Percentiles rank a stretch among this genome's conserved stretches.
These are phyloP conservation scores for Drosophila putrida DNA, from an alignment of 2,888 invertebrate species.

Conservation along the genomic window DNA sequence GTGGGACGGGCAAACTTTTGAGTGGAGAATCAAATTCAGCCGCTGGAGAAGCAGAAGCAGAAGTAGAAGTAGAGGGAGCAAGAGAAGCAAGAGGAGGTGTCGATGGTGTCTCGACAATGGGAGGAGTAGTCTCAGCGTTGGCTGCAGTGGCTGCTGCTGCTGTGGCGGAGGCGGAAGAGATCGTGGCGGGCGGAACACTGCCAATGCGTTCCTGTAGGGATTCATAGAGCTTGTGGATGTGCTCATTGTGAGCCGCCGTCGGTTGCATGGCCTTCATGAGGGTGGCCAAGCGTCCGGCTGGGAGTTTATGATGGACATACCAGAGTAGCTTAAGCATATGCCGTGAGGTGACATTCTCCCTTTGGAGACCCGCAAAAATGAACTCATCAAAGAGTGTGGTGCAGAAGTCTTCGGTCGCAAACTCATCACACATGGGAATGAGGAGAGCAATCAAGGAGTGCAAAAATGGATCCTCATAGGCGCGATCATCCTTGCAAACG, in stretches of 20 bases:
- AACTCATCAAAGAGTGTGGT: conserved; percentile 98
- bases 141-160: too few species aligned
- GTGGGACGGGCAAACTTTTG: conserved; percentile 94
- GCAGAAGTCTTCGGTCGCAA: conserved; percentile 96
- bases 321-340: conserved; percentile 96
- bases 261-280: conserved; percentile 86
- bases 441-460: conserved; percentile 93
- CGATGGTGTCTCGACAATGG: neutral
- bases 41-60: conserved; percentile 86
- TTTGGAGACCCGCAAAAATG: conserved; percentile 94
- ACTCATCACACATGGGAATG: conserved; percentile 96
- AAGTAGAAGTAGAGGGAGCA: neutral
- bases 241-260: conserved; percentile 92
- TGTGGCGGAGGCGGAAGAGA: conserved; percentile 76
- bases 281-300: conserved; percentile 87
- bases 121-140: conserved; percentile 62
- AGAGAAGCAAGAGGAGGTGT: neutral
- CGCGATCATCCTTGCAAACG: conserved; percentile 95
- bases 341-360: conserved; percentile 94
- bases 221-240: conserved; percentile 92
- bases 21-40: conserved; percentile 92
- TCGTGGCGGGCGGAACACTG: conserved; percentile 87
- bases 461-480: conserved; percentile 97
- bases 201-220: conserved; percentile 92
- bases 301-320: conserved; percentile 93